Conservation (phyloP, 2,888 invertebrate genomes). For the Chrysolina americana region DNA sequence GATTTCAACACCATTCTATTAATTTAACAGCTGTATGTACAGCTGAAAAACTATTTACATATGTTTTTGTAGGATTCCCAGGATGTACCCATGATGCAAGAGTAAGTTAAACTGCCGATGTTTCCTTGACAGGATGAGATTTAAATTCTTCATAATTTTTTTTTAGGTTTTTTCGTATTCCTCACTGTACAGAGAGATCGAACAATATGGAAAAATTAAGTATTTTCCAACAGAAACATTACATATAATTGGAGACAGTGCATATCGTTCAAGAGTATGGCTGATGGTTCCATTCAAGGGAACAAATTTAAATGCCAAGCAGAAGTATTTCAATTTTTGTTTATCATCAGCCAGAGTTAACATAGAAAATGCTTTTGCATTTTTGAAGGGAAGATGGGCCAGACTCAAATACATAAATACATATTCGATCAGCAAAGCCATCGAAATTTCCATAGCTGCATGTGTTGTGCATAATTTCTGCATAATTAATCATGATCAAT, state of each 20-base stretch:
- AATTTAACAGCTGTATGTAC: constrained; percentile 48
- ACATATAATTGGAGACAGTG: constrained; percentile 8
- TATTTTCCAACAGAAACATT: constrained; percentile 11
- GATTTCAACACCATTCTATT: constrained; percentile 45
- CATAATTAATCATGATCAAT: background rate
- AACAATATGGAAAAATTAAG: background rate
- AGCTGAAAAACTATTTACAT: constrained; percentile 42
- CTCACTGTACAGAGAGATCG: constrained; percentile 4
- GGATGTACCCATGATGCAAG: constrained; percentile 49
- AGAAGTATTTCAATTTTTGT: constrained; percentile 11
- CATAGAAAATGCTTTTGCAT: constrained; percentile 8
- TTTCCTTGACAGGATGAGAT: background rate
- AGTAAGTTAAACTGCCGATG: constrained; percentile 29
- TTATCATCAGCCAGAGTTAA: constrained; percentile 8
- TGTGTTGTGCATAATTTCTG: background rate
- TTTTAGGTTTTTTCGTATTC: constrained; percentile 1
- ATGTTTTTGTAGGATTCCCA: constrained; percentile 45
- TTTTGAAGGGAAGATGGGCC: constrained; percentile 11
- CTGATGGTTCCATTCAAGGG: constrained; percentile 11
- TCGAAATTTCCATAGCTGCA: constrained; percentile 2
- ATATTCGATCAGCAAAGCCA: constrained; percentile 4
- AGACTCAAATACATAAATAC: constrained; percentile 11
- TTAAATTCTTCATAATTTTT: background rate
- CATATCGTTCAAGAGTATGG: constrained; percentile 4
- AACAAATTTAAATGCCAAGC: constrained; percentile 8